Evolutionary conservation across 2,888 invertebrate species (phyloP).

Genomic region (Tachina fera): DNA sequence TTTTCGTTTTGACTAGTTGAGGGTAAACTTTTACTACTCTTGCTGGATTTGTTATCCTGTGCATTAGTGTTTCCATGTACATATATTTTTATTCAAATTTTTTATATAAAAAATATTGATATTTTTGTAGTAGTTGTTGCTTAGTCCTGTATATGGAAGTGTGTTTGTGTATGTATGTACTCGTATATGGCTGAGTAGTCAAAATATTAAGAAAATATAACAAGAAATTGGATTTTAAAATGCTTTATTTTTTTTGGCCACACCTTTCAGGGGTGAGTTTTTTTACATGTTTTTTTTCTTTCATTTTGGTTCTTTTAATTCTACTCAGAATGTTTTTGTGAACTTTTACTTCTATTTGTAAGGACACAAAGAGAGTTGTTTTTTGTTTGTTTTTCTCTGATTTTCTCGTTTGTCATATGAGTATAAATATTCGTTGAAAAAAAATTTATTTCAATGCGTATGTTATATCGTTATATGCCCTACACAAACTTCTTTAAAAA

Average conservation of each 20-base stretch:
- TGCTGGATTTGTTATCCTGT: slow-evolving; percentile 19
- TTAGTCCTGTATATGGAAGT: slow-evolving; percentile 27
- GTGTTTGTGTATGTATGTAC: slow-evolving; percentile 38
- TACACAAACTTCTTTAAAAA: neutral
- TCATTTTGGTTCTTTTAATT: slow-evolving; percentile 2
- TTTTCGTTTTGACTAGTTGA: slow-evolving; percentile 35
- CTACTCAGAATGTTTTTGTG: slow-evolving; percentile 49
- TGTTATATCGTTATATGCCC: neutral
- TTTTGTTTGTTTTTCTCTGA: slow-evolving; percentile 62
- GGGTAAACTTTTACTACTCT: slow-evolving; percentile 62
- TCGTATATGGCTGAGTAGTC: slow-evolving; percentile 13
- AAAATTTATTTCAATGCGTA: slow-evolving; percentile 4
- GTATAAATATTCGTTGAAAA: slow-evolving; percentile 38
- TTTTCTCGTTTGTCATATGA: slow-evolving; percentile 49
- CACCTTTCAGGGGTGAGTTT: slow-evolving; percentile 81
- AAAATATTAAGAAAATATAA: slow-evolving; percentile 37
- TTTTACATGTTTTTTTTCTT: slow-evolving; percentile 51
- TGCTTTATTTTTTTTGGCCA: slow-evolving; percentile 74
- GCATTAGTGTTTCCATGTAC: neutral
- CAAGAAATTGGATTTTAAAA: slow-evolving; percentile 58
- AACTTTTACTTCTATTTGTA: slow-evolving; percentile 79
- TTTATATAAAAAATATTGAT: slow-evolving; percentile 57
- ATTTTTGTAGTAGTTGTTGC: slow-evolving; percentile 50
- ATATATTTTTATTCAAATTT: slow-evolving; percentile 30
- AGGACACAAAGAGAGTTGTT: slow-evolving; percentile 72